These are phyloP conservation scores for Mus caroli DNA, from an alignment of 2,797 vertebrate genomes.

Conservation along the genomic window DNA sequence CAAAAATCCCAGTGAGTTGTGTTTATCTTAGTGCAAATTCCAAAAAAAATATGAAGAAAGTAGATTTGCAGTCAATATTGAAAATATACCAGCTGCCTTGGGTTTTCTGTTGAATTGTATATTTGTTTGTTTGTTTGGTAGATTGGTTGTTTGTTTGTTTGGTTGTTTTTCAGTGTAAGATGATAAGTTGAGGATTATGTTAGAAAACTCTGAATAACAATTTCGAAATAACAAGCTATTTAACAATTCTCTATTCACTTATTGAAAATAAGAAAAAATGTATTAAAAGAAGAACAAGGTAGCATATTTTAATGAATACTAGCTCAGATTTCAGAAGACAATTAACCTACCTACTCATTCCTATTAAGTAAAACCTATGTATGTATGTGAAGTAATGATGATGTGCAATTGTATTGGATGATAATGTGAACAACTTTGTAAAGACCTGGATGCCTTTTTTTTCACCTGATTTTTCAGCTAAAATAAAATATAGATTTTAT, in stretches of 20 bases:
- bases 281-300: not conserved
- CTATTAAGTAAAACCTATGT: not conserved
- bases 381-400: not conserved
- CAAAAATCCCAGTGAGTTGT: not conserved
- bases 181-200: not conserved
- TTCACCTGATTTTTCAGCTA: conserved; percentile 49
- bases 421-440: not conserved
- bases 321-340: not conserved
- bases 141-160: not conserved
- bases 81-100: not conserved
- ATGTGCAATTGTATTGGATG: not conserved
- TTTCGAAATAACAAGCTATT: conserved; percentile 3
- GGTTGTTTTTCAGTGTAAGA: not conserved
- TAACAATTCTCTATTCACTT: not conserved
- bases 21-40: not conserved
- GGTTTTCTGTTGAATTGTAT: not conserved
- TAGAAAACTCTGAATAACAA: not conserved
- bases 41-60: not conserved
- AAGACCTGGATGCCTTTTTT: conserved; percentile 15
- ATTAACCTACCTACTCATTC: not conserved
- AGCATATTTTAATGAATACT: not conserved
- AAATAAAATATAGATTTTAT: not conserved
- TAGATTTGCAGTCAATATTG: not conserved
- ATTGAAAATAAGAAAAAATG: not conserved
- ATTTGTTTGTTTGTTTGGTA: not conserved